Evolutionary conservation across 2,888 invertebrate genomes (phyloP), one percentile per base, ranked within the genome.

Genomic region (Erebia aethiops): DNA sequence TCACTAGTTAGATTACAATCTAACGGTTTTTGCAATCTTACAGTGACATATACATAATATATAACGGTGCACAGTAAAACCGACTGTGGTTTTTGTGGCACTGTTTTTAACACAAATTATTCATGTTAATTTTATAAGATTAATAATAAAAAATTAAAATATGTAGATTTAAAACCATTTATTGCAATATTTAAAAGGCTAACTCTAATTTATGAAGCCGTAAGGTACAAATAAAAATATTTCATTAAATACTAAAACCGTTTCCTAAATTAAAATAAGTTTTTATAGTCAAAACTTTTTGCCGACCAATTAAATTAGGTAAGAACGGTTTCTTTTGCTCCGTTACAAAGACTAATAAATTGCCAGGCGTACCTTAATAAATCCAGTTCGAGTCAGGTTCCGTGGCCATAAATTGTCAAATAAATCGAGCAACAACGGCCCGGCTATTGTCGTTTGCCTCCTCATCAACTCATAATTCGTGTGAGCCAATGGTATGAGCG

Each of bases 321-420:
- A 72, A 70, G 67, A 70, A 68, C 66, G 71, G 64, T 75, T 74
- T 76, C 76, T 78, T 77, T 75, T 77, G 51, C 67, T 52, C 66
- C 66, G 18, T 70, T 58, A 74, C 66, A 66, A 77, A 73, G 71
- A 74, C 72, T 84, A 86, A 90, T 90, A 89, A 90, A 91, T 91
- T 87, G 83, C 81, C 79, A 83, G 85, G 84, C 81, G 83, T 83
- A 87, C 87, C 88, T 88, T 88, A 89, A 90, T 90, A 91, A 91
- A 91, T 90, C 87, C 84, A 81, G 83, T 86, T 83, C 82, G 86
- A 87, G 84, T 90, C 88, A 89, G 88, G 89, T 87, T 90, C 87
- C 83, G 83, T 79, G 82, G 79, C 87, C 80, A 87, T 91, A 91
- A 91, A 91, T 91, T 89, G 87, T 86, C 86, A 84, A 88, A 89